These are phyloP conservation scores for Cosmia trapezina DNA, from an alignment of 2,888 invertebrate species.

Conservation along the genomic window DNA sequence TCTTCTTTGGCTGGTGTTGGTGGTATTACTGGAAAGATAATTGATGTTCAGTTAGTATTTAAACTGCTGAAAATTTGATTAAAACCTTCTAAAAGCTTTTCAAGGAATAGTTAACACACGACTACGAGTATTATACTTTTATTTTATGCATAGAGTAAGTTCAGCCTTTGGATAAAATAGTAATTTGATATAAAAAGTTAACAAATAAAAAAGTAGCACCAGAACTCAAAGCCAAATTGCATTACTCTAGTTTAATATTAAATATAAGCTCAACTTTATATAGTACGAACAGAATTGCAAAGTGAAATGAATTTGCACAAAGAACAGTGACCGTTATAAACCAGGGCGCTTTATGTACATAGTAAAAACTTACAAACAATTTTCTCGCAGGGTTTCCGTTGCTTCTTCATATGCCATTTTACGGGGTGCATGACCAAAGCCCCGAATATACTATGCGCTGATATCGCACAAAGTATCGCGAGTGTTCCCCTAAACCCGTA, in stretches of 20 bases:
- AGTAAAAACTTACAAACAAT: constrained; percentile 82
- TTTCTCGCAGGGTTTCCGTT: constrained; percentile 82
- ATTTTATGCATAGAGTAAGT: not conserved
- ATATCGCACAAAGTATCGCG: constrained; percentile 92
- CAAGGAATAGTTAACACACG: not conserved
- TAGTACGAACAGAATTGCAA: constrained; percentile 22
- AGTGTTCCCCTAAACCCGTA: constrained; percentile 94
- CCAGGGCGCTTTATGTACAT: constrained; percentile 15
- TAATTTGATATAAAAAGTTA: constrained; percentile 14
- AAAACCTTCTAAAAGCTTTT: not conserved
- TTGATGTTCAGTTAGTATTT: constrained; percentile 5
- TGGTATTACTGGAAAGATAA: constrained; percentile 82
- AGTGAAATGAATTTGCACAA: constrained; percentile 42
- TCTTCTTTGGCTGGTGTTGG: constrained; percentile 85
- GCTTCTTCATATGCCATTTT: constrained; percentile 92
- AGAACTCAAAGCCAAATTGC: constrained; percentile 25
- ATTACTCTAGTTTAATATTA: constrained; percentile 33
- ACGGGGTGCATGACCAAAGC: constrained; percentile 93
- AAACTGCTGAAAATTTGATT: not conserved
- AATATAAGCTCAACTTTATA: constrained; percentile 30
- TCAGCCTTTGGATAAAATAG: not conserved
- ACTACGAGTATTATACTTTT: not conserved
- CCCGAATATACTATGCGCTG: constrained; percentile 92
- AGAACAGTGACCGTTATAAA: constrained; percentile 35
- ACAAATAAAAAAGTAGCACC: constrained; percentile 8